Percentiles rank a stretch among this genome's conserved stretches.
Evolutionary conservation across 2,888 invertebrate genomes (phyloP).

Genomic region (Acleris emargana): DNA sequence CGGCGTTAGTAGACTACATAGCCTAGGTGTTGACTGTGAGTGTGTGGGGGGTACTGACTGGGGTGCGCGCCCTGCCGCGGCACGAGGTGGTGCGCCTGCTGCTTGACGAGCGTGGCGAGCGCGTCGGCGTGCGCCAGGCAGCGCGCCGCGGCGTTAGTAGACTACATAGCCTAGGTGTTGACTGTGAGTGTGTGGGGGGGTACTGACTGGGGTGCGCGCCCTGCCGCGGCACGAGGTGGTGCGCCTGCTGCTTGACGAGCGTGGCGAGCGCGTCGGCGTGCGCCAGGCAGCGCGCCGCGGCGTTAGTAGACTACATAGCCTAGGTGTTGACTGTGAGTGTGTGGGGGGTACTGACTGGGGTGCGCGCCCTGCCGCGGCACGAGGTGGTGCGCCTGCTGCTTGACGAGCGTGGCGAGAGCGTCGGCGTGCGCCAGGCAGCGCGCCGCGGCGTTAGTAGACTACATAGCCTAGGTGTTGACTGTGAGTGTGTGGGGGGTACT

Average conservation of each 20-base stretch:
- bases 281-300: too few relatives aligned
- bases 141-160: too few relatives aligned
- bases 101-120: slow-evolving; percentile 79
- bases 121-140: slow-evolving; percentile 85
- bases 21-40: too few relatives aligned
- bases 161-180: not conserved
- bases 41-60: slow-evolving; percentile 54
- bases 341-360: slow-evolving; percentile 60
- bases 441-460: not conserved
- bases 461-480: not conserved
- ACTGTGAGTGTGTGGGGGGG: not conserved
- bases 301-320: not conserved
- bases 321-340: not conserved
- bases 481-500: slow-evolving; percentile 42
- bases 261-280: slow-evolving; percentile 84
- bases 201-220: slow-evolving; percentile 74
- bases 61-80: slow-evolving; percentile 77
- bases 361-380: slow-evolving; percentile 79
- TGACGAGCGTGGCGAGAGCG: slow-evolving; percentile 81
- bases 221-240: slow-evolving; percentile 79
- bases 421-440: slow-evolving; percentile 85
- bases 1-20: not conserved
- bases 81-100: slow-evolving; percentile 81
- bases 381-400: slow-evolving; percentile 80
- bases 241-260: slow-evolving; percentile 80